Conservation (phyloP, 2,888 invertebrate genomes). For the Nemotelus nigrinus region DNA sequence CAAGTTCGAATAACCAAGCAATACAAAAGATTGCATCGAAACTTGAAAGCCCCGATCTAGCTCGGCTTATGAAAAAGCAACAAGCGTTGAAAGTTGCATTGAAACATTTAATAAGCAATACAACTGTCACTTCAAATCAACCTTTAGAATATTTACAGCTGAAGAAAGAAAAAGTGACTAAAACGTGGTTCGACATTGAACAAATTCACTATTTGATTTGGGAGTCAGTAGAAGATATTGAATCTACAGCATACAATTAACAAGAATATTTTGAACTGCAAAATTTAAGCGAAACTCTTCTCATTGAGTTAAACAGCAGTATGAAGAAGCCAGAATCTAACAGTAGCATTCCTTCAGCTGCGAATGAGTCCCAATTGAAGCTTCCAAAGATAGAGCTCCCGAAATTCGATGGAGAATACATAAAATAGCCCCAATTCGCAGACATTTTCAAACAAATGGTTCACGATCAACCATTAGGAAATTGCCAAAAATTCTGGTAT, state of each 20-base stretch:
- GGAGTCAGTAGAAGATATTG: background rate
- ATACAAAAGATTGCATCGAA: background rate
- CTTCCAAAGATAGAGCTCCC: constrained; percentile 21
- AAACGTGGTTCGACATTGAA: background rate
- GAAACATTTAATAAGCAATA: background rate
- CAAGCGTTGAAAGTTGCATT: background rate
- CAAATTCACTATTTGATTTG: background rate
- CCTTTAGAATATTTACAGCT: background rate
- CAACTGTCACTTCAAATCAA: background rate
- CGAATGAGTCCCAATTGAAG: background rate
- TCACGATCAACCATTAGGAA: constrained; percentile 27
- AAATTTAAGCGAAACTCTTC: background rate
- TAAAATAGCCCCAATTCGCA: constrained; percentile 31
- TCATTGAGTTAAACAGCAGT: background rate
- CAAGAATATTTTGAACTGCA: background rate
- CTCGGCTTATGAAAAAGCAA: background rate
- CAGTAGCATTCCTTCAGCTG: background rate
- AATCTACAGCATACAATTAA: background rate
- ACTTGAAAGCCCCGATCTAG: background rate
- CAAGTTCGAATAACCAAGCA: background rate
- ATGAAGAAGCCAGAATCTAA: background rate
- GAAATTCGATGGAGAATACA: constrained; percentile 26
- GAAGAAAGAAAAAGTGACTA: background rate
- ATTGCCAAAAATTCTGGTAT: constrained; percentile 47
- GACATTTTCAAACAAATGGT: constrained; percentile 19